Base-by-base conservation (phyloP, 2,113 vertebrate genomes). In the Tapirus terrestris region DNA sequence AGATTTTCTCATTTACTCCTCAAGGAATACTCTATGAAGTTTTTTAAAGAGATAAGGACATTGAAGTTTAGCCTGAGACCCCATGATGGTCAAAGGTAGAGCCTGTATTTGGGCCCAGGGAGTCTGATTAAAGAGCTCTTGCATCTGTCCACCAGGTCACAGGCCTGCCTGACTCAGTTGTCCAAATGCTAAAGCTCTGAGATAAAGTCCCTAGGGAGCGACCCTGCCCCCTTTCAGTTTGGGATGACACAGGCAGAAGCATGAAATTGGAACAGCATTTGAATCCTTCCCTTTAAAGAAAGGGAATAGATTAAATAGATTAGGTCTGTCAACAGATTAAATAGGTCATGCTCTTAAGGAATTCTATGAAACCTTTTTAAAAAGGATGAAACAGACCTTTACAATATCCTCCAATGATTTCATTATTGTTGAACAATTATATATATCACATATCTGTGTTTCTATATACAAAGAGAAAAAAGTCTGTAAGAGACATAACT, bases 81-180 rank as follows among this genome's bases (percentile, higher is more conserved):
- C 25, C 0, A 0, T 16, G 17, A 17, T 10, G 4, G 23, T n/a
- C 21, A 45, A 33, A 8, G 39, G 20, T 5, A 72, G 27, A 97
- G 88, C 61, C 43, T 21, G 20, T 33, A 61, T 70, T 13, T 92
- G 96, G 97, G 29, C 76, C 89, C 80, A 88, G 23, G 13, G 89
- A 65, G 48, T 76, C 75, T 17, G 2, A 18, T 3, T 86, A 83
- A 3, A 0, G 94, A 86, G 96, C 81, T 88, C 53, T 29, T 6
- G 21, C 16, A 0, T 48, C 23, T 25, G 16, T 18, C 39, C 4
- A 0, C 2, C 60, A 8, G 31, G 10, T 10, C 4, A 5, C 6
- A 33, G 2, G 31, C 31, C 68, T 31, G 20, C 31, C 63, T 18
- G 80, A 67, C 75, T 75, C 20, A 31, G n/a, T 12, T 58, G 17